Conservation (phyloP, 1,140 invertebrate genomes). For the Drosophila teissieri region DNA sequence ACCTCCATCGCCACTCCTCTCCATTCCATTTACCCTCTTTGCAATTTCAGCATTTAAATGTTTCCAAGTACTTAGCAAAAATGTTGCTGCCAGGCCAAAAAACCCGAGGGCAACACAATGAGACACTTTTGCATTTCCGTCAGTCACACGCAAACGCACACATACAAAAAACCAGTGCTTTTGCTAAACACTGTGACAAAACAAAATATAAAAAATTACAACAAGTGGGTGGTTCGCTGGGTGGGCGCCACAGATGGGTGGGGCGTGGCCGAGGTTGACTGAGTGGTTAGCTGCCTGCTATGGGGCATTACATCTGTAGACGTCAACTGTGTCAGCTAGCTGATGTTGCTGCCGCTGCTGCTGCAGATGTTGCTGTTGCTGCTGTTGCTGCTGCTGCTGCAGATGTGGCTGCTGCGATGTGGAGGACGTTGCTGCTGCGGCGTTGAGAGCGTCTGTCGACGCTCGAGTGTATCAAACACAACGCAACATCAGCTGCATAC, state of each 20-base stretch:
- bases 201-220: conserved; percentile 65
- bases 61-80: conserved; percentile 75
- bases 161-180: conserved; percentile 40
- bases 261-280: conserved; percentile 62
- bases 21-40: conserved; percentile 25
- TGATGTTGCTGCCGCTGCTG: conserved; percentile 40
- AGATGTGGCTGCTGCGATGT: conserved; percentile 18
- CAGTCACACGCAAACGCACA: conserved; percentile 45
- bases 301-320: conserved; percentile 72
- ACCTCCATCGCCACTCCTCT: background rate
- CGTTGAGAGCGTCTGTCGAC: conserved; percentile 77
- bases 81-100: conserved; percentile 58
- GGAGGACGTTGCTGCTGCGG: conserved; percentile 33
- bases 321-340: conserved; percentile 71
- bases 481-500: conserved; percentile 70
- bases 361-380: conserved; percentile 30
- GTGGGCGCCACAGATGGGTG: background rate
- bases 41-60: conserved; percentile 69
- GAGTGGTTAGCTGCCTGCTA: conserved; percentile 66
- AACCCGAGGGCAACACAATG: conserved; percentile 57
- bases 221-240: conserved; percentile 19
- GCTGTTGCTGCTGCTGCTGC: conserved; percentile 21
- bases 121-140: conserved; percentile 76
- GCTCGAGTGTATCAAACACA: conserved; percentile 78
- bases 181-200: conserved; percentile 63